A percentile compares a stretch with the other conserved stretches of the same genome.
Conservation (phyloP, 2,113 vertebrate species). For the Asarcornis scutulata region DNA sequence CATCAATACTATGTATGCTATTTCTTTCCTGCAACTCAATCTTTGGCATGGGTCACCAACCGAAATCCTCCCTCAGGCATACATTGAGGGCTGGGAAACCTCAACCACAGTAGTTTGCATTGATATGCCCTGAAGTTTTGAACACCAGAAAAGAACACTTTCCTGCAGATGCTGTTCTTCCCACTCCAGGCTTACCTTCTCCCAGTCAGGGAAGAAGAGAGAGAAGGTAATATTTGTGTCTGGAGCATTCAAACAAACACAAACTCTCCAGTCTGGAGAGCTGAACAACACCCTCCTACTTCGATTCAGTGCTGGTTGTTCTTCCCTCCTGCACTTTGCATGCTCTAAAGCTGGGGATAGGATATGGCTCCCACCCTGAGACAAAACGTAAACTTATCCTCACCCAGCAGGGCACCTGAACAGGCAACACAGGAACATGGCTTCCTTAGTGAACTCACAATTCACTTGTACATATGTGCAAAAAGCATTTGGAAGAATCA, state of each 20-base stretch:
- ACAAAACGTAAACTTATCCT: background rate
- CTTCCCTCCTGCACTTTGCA: background rate
- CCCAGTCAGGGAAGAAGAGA: background rate
- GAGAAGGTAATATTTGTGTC: background rate
- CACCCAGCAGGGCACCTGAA: background rate
- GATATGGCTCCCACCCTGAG: background rate
- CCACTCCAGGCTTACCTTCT: background rate
- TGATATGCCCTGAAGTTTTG: background rate
- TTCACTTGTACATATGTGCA: background rate
- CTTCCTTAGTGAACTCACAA: background rate
- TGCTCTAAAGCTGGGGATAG: background rate
- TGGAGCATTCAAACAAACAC: background rate
- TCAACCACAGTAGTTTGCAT: background rate
- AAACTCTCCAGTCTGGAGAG: background rate
- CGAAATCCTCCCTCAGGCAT: background rate
- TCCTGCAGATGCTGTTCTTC: background rate
- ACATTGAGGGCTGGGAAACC: background rate
- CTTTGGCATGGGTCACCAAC: background rate
- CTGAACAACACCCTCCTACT: background rate
- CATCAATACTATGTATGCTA: background rate
- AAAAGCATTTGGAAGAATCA: background rate
- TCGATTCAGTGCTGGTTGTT: background rate
- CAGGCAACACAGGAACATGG: background rate
- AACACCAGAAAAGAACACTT: background rate
- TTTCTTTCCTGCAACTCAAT: background rate